Conservation (phyloP, 2,113 vertebrate species). For the Myiopsitta monachus region DNA sequence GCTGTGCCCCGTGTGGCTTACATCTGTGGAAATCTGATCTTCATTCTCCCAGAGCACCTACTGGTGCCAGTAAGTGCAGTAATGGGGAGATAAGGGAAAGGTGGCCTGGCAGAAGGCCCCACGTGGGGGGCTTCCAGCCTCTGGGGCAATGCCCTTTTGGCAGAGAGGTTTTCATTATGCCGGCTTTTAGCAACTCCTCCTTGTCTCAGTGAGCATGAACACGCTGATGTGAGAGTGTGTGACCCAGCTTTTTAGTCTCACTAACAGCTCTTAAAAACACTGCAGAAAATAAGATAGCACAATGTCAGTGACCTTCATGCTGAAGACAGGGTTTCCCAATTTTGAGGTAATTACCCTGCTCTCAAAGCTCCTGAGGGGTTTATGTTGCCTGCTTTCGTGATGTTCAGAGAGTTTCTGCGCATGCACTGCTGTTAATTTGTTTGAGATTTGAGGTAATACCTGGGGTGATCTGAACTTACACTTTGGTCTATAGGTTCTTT, state of each 20-base stretch:
- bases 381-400: not conserved
- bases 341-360: constrained; percentile 16
- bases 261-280: not conserved
- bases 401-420: not conserved
- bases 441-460: not conserved
- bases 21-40: not conserved
- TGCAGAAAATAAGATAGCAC: not conserved
- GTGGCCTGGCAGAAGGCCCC: not conserved
- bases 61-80: not conserved
- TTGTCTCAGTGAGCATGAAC: not conserved
- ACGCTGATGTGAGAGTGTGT: not conserved
- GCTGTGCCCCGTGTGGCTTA: not conserved
- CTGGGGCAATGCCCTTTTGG: not conserved
- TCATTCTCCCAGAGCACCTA: not conserved
- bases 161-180: not conserved
- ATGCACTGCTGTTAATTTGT: not conserved
- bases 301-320: constrained; percentile 31
- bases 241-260: not conserved
- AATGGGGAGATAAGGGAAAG: not conserved
- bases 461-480: not conserved
- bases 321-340: constrained; percentile 11
- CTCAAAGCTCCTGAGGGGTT: not conserved
- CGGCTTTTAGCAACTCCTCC: constrained; percentile 18
- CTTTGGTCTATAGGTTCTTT: not conserved
- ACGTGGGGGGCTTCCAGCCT: accelerated